phyloP scores from a whole-genome alignment of 2,113 vertebrate species.

The Calidris pygmaea region DNA sequence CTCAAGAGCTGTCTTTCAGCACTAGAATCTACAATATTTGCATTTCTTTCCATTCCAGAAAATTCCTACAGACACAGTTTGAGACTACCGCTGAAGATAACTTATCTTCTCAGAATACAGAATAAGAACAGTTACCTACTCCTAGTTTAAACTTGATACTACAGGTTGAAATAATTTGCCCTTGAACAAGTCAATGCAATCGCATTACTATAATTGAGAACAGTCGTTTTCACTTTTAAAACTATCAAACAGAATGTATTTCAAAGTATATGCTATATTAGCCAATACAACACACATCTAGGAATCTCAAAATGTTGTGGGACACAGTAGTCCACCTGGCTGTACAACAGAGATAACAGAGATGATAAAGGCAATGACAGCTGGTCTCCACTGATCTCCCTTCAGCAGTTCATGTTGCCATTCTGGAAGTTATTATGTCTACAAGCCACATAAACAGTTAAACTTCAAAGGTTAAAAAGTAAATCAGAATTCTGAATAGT shows the following conservation, averaged over 20 bases:
- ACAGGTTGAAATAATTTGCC: neutral
- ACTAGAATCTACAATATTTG: neutral
- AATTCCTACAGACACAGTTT: neutral
- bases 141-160: neutral
- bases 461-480: neutral
- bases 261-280: neutral
- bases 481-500: neutral
- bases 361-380: neutral
- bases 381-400: neutral
- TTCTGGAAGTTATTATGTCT: neutral
- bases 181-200: neutral
- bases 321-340: neutral
- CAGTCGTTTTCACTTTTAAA: neutral
- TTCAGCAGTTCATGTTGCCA: neutral
- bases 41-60: neutral
- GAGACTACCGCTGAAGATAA: neutral
- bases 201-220: neutral
- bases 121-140: neutral
- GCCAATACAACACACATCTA: neutral
- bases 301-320: neutral
- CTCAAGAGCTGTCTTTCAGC: neutral
- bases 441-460: neutral
- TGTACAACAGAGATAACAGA: neutral
- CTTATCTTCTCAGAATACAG: neutral
- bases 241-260: neutral